Conservation (phyloP, 2,797 vertebrate species). For the Trachops cirrhosus region DNA sequence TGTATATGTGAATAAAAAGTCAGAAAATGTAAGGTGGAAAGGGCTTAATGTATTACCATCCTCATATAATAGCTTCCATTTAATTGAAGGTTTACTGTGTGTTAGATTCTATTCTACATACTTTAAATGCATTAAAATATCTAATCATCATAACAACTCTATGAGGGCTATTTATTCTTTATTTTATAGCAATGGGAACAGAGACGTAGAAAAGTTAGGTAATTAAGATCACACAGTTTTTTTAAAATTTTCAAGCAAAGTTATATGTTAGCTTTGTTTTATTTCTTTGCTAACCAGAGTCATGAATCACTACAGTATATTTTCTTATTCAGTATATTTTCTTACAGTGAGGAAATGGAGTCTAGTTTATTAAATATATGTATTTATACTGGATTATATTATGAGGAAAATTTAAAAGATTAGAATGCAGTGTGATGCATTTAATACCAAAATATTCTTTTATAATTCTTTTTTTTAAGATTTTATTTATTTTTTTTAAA, state of each 20-base stretch:
- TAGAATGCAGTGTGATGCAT: not conserved
- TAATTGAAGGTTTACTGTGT: not conserved
- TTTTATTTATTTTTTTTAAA: too few relatives aligned
- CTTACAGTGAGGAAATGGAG: not conserved
- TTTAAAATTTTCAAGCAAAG: not conserved
- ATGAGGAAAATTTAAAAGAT: slow-evolving; percentile 6
- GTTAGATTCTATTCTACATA: not conserved
- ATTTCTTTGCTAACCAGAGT: slow-evolving; percentile 26
- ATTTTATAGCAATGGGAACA: slow-evolving; percentile 17
- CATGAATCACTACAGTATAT: not conserved
- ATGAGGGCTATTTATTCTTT: not conserved
- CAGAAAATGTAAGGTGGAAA: slow-evolving; percentile 34
- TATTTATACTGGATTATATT: not conserved
- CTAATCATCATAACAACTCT: not conserved
- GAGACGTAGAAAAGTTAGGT: not conserved
- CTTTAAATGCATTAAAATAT: slow-evolving; percentile 6
- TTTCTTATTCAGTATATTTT: not conserved
- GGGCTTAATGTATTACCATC: not conserved
- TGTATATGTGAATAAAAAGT: slow-evolving; percentile 24
- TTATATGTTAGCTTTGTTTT: slow-evolving; percentile 30
- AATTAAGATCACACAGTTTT: not conserved
- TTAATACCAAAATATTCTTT: slow-evolving; percentile 7
- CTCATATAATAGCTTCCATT: not conserved
- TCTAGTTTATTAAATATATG: slow-evolving; percentile 42
- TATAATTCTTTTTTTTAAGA: not conserved